These are phyloP conservation scores for Orthosia cruda DNA, from an alignment of 2,888 invertebrate genomes.

Conservation along the genomic window DNA sequence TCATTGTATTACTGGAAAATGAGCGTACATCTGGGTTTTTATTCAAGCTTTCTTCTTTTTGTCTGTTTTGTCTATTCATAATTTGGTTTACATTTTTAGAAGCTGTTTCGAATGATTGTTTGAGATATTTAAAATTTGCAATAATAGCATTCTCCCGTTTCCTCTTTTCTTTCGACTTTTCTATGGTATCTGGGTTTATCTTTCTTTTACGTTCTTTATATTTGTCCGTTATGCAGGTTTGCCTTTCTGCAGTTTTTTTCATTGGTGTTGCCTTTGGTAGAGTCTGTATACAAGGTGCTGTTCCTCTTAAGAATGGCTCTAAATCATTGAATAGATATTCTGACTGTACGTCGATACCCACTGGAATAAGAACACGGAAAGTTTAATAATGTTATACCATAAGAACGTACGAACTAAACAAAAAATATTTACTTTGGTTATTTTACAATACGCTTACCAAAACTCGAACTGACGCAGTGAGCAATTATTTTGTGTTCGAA, in stretches of 20 bases:
- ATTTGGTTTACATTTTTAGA: constrained; percentile 73
- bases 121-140: constrained; percentile 80
- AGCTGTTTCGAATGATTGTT: constrained; percentile 78
- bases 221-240: constrained; percentile 76
- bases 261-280: constrained; percentile 28
- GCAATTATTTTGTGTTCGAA: constrained; percentile 88
- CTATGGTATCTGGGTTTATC: constrained; percentile 60
- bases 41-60: background rate
- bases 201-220: constrained; percentile 84
- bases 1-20: background rate
- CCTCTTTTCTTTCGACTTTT: constrained; percentile 83
- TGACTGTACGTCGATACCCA: constrained; percentile 89
- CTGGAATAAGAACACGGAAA: constrained; percentile 78
- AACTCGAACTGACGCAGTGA: constrained; percentile 92
- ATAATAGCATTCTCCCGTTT: constrained; percentile 81
- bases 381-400: no score
- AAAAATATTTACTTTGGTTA: no score
- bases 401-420: no score
- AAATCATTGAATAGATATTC: constrained; percentile 82
- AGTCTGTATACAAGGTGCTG: background rate
- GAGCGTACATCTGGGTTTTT: background rate
- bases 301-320: constrained; percentile 57
- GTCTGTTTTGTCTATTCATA: background rate
- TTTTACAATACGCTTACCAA: constrained; percentile 84
- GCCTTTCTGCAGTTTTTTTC: constrained; percentile 66